Conservation (phyloP, 2,888 invertebrate genomes). For the Prostheceraeus crozeri region DNA sequence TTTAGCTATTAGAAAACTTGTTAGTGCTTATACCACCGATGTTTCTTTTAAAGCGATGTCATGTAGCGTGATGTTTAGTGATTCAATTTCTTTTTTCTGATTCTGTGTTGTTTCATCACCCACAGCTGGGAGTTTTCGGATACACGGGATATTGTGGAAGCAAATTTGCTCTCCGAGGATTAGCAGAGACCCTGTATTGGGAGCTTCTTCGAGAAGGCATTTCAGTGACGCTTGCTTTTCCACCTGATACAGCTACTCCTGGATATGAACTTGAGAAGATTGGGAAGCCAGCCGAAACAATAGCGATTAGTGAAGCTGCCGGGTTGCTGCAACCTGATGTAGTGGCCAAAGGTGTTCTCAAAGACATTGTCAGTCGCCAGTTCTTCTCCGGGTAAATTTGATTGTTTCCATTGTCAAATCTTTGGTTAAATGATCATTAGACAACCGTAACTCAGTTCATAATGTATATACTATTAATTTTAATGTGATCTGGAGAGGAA, state of each 20-base stretch:
- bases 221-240: slow-evolving; percentile 73
- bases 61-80: no score
- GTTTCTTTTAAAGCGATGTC: no score
- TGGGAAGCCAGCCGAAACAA: slow-evolving; percentile 71
- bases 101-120: no score
- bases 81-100: no score
- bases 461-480: no score
- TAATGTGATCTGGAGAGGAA: no score
- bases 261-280: slow-evolving; percentile 64
- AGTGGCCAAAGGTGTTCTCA: slow-evolving; percentile 71
- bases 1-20: no score
- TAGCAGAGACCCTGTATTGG: slow-evolving; percentile 89
- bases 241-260: slow-evolving; percentile 95
- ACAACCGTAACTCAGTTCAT: no score
- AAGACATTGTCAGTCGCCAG: slow-evolving; percentile 71
- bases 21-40: no score
- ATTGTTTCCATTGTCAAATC: no score
- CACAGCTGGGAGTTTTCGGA: slow-evolving; percentile 83
- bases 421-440: no score
- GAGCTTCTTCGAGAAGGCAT: slow-evolving; percentile 74
- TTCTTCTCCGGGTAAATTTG: no score
- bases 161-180: slow-evolving; percentile 87
- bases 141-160: slow-evolving; percentile 81
- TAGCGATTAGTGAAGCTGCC: slow-evolving; percentile 71
- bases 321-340: slow-evolving; percentile 70